These are phyloP conservation scores for Eurois occulta DNA, from an alignment of 2,888 invertebrate species.

Conservation along the genomic window DNA sequence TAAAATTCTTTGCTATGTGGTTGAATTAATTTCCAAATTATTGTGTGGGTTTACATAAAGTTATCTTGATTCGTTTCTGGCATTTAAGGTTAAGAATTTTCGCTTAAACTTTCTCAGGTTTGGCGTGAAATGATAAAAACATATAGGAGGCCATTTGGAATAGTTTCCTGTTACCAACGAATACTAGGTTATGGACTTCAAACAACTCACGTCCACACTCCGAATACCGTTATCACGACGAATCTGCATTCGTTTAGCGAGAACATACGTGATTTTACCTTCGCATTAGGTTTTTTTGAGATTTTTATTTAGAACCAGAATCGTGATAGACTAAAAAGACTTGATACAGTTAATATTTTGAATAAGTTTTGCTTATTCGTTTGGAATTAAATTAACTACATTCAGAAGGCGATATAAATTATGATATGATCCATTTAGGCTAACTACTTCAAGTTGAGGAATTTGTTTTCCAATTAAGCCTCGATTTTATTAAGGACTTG, in stretches of 20 bases:
- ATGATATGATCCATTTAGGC: constrained; percentile 13
- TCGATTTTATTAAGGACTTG: constrained; percentile 10
- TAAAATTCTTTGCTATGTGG: constrained; percentile 43
- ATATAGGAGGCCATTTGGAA: constrained; percentile 51
- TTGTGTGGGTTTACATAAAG: constrained; percentile 42
- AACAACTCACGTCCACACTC: constrained; percentile 79
- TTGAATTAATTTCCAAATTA: constrained; percentile 37
- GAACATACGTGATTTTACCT: constrained; percentile 72
- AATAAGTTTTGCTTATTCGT: background rate
- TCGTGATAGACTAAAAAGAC: constrained; percentile 10
- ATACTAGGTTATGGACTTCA: constrained; percentile 70
- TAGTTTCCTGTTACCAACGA: constrained; percentile 57
- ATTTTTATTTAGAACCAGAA: constrained; percentile 36
- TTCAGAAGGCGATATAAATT: constrained; percentile 35
- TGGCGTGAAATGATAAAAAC: constrained; percentile 47
- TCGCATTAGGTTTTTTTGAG: constrained; percentile 58
- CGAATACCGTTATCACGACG: constrained; percentile 77
- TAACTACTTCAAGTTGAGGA: constrained; percentile 15
- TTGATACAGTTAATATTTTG: background rate
- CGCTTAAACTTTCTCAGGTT: constrained; percentile 49
- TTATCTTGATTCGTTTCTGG: constrained; percentile 34
- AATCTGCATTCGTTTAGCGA: constrained; percentile 75
- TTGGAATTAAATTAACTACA: constrained; percentile 1
- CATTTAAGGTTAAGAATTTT: constrained; percentile 33
- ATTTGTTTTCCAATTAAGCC: constrained; percentile 22